These are phyloP conservation scores for Thaleichthys pacificus DNA, from an alignment of 2,797 vertebrate genomes.

Conservation along the genomic window DNA sequence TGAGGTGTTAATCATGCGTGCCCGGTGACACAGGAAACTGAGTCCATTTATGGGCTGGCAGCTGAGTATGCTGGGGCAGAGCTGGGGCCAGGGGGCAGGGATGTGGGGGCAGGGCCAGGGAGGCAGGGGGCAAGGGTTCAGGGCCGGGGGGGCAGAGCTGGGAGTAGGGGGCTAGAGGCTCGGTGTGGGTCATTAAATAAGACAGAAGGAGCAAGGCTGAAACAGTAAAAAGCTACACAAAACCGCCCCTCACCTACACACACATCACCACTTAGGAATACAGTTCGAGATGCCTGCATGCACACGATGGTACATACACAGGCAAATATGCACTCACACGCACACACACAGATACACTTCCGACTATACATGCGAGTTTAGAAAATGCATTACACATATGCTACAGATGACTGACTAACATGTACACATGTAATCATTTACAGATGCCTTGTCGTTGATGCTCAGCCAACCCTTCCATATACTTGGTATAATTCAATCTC, in stretches of 20 bases:
- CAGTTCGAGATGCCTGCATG: slow-evolving; percentile 20
- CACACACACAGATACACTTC: slow-evolving; percentile 16
- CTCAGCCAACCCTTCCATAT: background rate
- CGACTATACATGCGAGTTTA: too few species aligned
- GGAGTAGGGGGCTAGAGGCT: background rate
- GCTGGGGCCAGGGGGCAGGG: background rate
- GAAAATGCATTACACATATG: too few species aligned
- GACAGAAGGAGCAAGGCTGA: slow-evolving; percentile 3
- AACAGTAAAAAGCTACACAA: background rate
- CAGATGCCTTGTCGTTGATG: background rate
- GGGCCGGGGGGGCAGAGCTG: background rate
- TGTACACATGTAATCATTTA: background rate
- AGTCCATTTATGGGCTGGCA: slow-evolving; percentile 1
- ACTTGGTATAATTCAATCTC: background rate
- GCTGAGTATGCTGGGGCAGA: slow-evolving; percentile 1
- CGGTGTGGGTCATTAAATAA: background rate
- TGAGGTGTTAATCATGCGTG: background rate
- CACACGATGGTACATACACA: slow-evolving; percentile 1
- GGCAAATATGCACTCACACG: background rate
- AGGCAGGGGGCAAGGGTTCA: background rate
- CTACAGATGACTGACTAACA: background rate
- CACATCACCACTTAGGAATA: background rate
- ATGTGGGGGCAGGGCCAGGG: background rate
- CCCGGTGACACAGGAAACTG: background rate
- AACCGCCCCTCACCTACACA: too few species aligned